These are phyloP conservation scores for Cheirogaleus medius DNA, from an alignment of 2,113 vertebrate species.

Conservation along the genomic window DNA sequence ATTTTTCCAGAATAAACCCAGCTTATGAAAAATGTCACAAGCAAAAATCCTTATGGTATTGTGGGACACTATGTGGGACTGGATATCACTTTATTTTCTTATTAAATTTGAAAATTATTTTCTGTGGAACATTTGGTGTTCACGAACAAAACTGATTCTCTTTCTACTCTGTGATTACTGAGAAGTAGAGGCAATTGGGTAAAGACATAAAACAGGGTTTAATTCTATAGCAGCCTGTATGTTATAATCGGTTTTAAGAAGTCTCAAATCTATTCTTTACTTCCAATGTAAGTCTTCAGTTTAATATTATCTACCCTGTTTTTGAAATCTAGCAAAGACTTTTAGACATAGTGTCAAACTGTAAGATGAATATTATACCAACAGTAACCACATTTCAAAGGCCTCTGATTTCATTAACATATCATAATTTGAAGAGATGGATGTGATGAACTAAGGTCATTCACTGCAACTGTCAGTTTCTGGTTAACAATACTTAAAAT, in stretches of 20 bases:
- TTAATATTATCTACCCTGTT: neutral
- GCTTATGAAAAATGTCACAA: neutral
- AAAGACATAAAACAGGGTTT: neutral
- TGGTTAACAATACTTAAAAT: conserved; percentile 20
- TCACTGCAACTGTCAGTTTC: neutral
- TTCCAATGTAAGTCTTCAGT: conserved; percentile 20
- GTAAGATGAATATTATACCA: neutral
- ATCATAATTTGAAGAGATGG: neutral
- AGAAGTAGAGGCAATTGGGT: neutral
- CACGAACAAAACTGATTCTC: neutral
- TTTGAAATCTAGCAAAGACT: neutral
- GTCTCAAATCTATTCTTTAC: neutral
- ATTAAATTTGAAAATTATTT: conserved; percentile 33
- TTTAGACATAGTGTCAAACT: neutral
- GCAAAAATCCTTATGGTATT: neutral
- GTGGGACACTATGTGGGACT: neutral
- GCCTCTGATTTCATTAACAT: neutral
- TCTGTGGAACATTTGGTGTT: neutral
- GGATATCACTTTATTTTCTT: conserved; percentile 22
- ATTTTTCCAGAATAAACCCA: neutral
- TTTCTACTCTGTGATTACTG: neutral
- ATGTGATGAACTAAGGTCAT: neutral
- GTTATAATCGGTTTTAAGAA: conserved; percentile 15
- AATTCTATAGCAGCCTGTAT: neutral
- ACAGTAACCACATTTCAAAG: neutral